phyloP scores from a whole-genome alignment of 2,888 invertebrate genomes.

The Eupeodes latifasciatus region DNA sequence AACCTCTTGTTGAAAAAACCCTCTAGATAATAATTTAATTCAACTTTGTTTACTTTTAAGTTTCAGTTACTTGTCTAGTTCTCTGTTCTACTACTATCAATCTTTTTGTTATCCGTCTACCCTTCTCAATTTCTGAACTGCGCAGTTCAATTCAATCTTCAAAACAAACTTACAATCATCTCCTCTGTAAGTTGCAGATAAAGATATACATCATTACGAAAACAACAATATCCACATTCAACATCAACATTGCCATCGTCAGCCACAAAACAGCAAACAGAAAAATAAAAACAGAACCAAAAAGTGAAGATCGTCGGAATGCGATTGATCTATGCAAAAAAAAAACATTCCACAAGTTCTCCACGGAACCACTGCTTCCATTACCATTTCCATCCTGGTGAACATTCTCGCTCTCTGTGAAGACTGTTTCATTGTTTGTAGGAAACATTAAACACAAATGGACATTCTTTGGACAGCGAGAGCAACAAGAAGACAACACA shows the following conservation, averaged over 20 bases:
- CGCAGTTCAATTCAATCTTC: neutral
- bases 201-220: conserved; percentile 11
- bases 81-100: neutral
- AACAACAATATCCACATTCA: neutral
- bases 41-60: no score
- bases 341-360: conserved; percentile 10
- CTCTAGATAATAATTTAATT: no score
- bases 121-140: neutral
- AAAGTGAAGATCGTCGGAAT: conserved; percentile 40
- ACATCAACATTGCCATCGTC: conserved; percentile 9
- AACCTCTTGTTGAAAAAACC: no score
- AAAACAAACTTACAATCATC: neutral
- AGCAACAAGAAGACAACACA: neutral
- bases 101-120: neutral
- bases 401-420: conserved; percentile 16
- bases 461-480: conserved; percentile 43
- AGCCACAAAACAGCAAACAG: neutral
- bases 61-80: no score
- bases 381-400: neutral
- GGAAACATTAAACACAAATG: conserved; percentile 63
- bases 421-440: conserved; percentile 61
- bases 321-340: conserved; percentile 65
- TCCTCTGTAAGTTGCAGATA: neutral
- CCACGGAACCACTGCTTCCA: conserved; percentile 11
- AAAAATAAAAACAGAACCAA: neutral